A percentile compares a stretch with the other conserved stretches of the same genome.
These are phyloP conservation scores for Psilopsiagon aurifrons DNA, from an alignment of 2,113 vertebrate species.

Conservation along the genomic window DNA sequence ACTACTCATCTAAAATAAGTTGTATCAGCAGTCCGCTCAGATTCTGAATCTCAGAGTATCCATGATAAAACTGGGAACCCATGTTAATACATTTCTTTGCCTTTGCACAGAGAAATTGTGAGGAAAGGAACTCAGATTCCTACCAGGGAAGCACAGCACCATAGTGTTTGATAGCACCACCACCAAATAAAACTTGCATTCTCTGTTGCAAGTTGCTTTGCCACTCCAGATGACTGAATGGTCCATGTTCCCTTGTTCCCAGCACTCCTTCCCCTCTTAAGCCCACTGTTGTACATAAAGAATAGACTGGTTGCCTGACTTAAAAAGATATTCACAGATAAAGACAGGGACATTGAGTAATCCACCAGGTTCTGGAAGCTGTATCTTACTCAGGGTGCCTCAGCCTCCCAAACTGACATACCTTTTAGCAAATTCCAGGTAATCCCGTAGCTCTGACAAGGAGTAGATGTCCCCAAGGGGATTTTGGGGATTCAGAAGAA, in stretches of 20 bases:
- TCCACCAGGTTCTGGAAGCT: background rate
- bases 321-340: background rate
- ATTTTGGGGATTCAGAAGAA: constrained; percentile 95
- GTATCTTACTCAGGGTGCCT: background rate
- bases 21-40: background rate
- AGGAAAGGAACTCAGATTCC: background rate
- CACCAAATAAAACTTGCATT: background rate
- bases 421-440: constrained; percentile 95
- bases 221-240: background rate
- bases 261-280: background rate
- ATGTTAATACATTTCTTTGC: background rate
- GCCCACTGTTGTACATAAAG: background rate
- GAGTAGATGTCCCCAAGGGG: constrained; percentile 93
- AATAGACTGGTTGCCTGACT: background rate
- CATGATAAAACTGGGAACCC: background rate
- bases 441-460: constrained; percentile 82
- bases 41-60: background rate
- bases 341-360: background rate
- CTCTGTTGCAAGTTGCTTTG: background rate
- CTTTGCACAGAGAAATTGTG: background rate
- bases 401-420: constrained; percentile 45
- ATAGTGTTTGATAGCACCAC: background rate
- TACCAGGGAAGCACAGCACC: background rate
- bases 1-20: background rate
- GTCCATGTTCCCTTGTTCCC: background rate